A percentile compares a stretch with the other conserved stretches of the same genome.
Conservation (phyloP, 2,113 vertebrate species). For the Poeciliopsis retropinna region DNA sequence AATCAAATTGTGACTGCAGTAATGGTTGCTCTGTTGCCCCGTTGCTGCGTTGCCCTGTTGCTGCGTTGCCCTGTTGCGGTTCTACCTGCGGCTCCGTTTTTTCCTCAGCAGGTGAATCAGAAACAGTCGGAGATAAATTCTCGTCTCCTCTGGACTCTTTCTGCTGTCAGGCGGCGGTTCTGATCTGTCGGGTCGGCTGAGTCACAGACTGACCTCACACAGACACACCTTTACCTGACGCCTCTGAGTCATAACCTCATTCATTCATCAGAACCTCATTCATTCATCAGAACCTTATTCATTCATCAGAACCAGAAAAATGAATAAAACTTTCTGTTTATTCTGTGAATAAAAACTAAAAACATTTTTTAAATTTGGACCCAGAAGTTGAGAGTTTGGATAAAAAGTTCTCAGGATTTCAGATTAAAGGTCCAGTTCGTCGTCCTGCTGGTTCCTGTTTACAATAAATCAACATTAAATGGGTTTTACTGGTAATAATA, state of each 20-base stretch:
- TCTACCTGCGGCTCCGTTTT: too few species aligned
- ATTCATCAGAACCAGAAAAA: neutral
- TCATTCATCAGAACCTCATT: too few species aligned
- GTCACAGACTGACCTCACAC: neutral
- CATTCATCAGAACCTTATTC: neutral
- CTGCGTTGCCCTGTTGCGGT: too few species aligned
- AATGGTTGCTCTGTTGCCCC: neutral
- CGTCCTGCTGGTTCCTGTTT: too few species aligned
- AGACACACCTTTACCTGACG: neutral
- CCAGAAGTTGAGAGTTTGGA: neutral
- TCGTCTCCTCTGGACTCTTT: neutral
- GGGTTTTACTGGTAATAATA: too few species aligned
- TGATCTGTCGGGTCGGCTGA: constrained; percentile 6
- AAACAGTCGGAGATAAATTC: neutral
- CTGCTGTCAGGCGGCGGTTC: neutral
- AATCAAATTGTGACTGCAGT: neutral
- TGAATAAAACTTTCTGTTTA: too few species aligned
- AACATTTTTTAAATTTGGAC: neutral
- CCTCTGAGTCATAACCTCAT: neutral
- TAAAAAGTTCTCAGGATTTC: too few species aligned
- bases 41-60: too few species aligned
- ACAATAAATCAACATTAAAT: too few species aligned
- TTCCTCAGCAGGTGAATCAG: too few species aligned
- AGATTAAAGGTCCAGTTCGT: too few species aligned
- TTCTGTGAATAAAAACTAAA: too few species aligned